A percentile compares a stretch with the other conserved stretches of the same genome.
Evolutionary conservation across 2,113 vertebrate species (phyloP).

Genomic region (Sebastes fasciatus): DNA sequence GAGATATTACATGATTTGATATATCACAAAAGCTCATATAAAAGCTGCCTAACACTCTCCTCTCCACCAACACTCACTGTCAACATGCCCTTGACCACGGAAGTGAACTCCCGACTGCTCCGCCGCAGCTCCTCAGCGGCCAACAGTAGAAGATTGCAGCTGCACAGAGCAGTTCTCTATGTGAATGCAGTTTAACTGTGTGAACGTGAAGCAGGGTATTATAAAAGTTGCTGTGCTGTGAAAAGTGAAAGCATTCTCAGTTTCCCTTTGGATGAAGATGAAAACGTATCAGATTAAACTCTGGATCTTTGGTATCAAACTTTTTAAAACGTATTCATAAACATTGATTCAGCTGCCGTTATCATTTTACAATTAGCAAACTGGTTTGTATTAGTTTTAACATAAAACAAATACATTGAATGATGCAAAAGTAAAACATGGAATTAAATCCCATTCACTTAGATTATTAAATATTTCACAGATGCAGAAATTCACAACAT

Average conservation of each 20-base stretch:
- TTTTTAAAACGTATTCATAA: slow-evolving; percentile 11
- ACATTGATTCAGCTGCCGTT: slow-evolving; percentile 17
- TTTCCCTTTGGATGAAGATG: slow-evolving; percentile 3
- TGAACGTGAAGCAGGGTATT: slow-evolving; percentile 15
- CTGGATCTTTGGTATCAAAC: background rate
- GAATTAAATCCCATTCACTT: background rate
- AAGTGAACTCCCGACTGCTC: slow-evolving; percentile 15
- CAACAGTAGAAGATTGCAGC: background rate
- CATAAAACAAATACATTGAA: slow-evolving; percentile 6
- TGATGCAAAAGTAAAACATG: slow-evolving; percentile 19
- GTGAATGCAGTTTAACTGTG: background rate
- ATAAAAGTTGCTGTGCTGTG: background rate
- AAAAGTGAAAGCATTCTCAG: slow-evolving; percentile 5
- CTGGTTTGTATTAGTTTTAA: background rate
- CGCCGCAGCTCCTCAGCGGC: slow-evolving; percentile 8
- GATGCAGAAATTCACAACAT: slow-evolving; percentile 48
- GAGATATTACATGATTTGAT: background rate
- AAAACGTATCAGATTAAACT: background rate
- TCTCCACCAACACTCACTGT: slow-evolving; percentile 5
- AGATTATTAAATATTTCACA: slow-evolving; percentile 56
- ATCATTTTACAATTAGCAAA: slow-evolving; percentile 5
- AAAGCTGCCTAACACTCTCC: slow-evolving; percentile 12
- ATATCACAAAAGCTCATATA: background rate
- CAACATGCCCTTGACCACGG: slow-evolving; percentile 41
- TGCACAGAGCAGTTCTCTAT: slow-evolving; percentile 20